Conservation (phyloP, 2,888 invertebrate genomes). For the Pandemis corylana region DNA sequence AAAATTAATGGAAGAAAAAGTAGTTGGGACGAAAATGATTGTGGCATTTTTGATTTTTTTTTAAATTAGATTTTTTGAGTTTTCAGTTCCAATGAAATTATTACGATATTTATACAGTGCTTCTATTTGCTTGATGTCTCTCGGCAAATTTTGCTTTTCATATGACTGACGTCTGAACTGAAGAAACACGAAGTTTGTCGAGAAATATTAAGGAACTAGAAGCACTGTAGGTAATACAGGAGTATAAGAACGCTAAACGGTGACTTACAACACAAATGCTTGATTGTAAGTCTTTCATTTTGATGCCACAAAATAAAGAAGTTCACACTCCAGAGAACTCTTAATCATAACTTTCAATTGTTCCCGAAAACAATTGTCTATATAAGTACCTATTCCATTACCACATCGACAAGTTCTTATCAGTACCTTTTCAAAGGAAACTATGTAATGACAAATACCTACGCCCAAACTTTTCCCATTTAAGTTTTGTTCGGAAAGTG, state of each 20-base stretch:
- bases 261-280: not conserved
- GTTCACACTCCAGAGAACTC: not conserved
- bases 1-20: too few relatives aligned
- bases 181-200: too few relatives aligned
- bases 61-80: too few relatives aligned
- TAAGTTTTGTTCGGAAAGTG: constrained; percentile 16
- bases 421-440: not conserved
- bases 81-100: too few relatives aligned
- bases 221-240: not conserved
- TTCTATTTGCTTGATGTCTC: too few relatives aligned
- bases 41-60: too few relatives aligned
- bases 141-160: too few relatives aligned
- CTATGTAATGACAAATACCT: constrained; percentile 24
- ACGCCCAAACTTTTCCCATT: constrained; percentile 17
- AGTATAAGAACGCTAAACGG: too few relatives aligned
- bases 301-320: not conserved
- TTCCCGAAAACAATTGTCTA: not conserved
- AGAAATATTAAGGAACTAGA: too few relatives aligned
- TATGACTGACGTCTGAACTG: too few relatives aligned
- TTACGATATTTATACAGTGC: too few relatives aligned
- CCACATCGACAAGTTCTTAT: not conserved
- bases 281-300: not conserved
- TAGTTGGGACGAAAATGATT: too few relatives aligned
- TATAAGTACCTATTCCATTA: not conserved
- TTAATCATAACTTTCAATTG: not conserved